phyloP scores from a whole-genome alignment of 2,797 vertebrate genomes.

The Eulemur coronatus region DNA sequence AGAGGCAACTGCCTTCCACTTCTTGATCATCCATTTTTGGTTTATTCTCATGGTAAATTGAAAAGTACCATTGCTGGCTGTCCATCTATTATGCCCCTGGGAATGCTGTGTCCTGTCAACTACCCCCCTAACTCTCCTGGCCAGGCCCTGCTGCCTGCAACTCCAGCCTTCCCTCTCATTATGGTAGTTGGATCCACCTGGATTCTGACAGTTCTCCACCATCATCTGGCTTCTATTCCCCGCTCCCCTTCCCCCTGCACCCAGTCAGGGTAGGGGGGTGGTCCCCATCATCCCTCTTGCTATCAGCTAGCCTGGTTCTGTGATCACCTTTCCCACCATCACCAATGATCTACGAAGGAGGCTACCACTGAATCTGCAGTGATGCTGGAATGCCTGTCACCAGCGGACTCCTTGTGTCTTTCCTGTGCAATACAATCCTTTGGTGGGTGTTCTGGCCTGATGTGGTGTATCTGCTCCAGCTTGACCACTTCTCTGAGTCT shows the following conservation, averaged over 20 bases:
- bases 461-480: rapidly evolving
- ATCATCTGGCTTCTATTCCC: background rate
- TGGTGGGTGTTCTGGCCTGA: background rate
- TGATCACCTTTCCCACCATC: background rate
- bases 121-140: background rate
- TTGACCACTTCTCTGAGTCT: background rate
- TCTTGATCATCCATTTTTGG: background rate
- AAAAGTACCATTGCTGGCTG: background rate
- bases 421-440: background rate
- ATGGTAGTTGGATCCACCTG: background rate
- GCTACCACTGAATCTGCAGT: too few species aligned
- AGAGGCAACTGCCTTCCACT: background rate
- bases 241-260: too few species aligned
- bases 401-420: background rate
- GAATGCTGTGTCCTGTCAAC: background rate
- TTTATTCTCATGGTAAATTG: background rate
- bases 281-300: background rate
- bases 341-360: background rate
- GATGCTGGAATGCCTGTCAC: background rate
- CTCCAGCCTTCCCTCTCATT: background rate
- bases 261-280: background rate
- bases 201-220: background rate
- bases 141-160: too few species aligned
- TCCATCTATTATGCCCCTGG: background rate
- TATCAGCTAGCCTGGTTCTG: background rate